phyloP scores from a whole-genome alignment of 2,888 invertebrate genomes.

The Caenorhabditis panamensis region DNA sequence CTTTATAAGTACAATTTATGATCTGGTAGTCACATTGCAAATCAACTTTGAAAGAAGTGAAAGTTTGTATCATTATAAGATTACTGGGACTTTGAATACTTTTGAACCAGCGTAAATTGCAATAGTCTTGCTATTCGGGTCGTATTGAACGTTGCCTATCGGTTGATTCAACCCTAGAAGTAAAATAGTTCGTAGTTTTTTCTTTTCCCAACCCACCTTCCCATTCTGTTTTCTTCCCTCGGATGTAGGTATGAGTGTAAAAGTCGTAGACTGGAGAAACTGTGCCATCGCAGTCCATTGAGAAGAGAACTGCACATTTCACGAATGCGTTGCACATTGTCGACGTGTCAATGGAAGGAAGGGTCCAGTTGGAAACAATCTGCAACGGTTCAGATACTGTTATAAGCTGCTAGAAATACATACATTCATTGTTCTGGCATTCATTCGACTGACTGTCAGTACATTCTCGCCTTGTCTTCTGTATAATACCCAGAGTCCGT shows the following conservation, averaged over 20 bases:
- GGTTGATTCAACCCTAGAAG: constrained; percentile 28
- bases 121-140: constrained; percentile 61
- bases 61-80: not conserved
- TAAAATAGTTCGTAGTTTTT: not conserved
- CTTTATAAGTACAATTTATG: too few relatives aligned
- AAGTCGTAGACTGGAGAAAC: constrained; percentile 64
- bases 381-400: constrained; percentile 26
- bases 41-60: not conserved
- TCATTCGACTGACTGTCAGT: constrained; percentile 62
- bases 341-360: constrained; percentile 45
- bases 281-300: constrained; percentile 56
- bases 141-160: constrained; percentile 63
- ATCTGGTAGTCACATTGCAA: too few relatives aligned
- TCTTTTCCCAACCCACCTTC: constrained; percentile 19
- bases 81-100: constrained; percentile 56
- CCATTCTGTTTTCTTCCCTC: constrained; percentile 46
- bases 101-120: constrained; percentile 56
- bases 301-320: constrained; percentile 62
- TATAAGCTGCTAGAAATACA: not conserved
- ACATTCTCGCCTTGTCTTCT: constrained; percentile 43
- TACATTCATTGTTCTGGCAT: constrained; percentile 56
- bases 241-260: constrained; percentile 59
- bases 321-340: constrained; percentile 66
- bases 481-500: constrained; percentile 96
- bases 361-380: constrained; percentile 63